Evolutionary conservation across 2,113 vertebrate genomes (phyloP).

Genomic region (Brachyhypopomus gauderio): DNA sequence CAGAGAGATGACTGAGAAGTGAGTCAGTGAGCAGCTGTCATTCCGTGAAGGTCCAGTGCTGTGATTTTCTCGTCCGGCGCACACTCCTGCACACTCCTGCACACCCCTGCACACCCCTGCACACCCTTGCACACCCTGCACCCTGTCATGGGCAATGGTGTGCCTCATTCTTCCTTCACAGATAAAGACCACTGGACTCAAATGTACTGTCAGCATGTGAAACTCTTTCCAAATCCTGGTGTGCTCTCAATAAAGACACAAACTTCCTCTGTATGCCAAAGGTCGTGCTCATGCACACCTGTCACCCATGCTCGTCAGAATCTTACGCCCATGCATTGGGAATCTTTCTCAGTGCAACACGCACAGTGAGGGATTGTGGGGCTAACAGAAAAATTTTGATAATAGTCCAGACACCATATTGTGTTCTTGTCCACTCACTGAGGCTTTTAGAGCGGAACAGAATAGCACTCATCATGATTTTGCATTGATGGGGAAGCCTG

Average conservation of each 20-base stretch:
- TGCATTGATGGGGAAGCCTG: background rate
- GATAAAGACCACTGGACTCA: constrained; percentile 30
- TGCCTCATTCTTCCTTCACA: constrained; percentile 27
- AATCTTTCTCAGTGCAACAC: background rate
- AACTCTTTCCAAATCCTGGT: background rate
- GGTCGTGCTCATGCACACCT: background rate
- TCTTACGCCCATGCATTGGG: background rate
- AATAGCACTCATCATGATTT: background rate
- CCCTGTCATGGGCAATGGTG: constrained; percentile 9
- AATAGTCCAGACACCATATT: background rate
- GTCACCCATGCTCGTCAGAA: background rate
- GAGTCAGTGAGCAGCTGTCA: constrained; percentile 32
- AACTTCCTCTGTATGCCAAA: background rate
- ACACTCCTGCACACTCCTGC: background rate
- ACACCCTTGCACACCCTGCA: background rate
- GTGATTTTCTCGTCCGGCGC: constrained; percentile 4
- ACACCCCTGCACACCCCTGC: background rate
- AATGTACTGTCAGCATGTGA: background rate
- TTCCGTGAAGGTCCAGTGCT: constrained; percentile 28
- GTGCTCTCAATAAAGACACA: background rate
- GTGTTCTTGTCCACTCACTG: constrained; percentile 6
- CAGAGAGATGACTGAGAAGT: constrained; percentile 10
- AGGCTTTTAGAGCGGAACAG: constrained; percentile 3
- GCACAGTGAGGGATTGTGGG: background rate
- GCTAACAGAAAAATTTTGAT: constrained; percentile 12